Evolutionary conservation across 2,113 vertebrate genomes (phyloP).

Genomic region (Neolamprologus ventralis): DNA sequence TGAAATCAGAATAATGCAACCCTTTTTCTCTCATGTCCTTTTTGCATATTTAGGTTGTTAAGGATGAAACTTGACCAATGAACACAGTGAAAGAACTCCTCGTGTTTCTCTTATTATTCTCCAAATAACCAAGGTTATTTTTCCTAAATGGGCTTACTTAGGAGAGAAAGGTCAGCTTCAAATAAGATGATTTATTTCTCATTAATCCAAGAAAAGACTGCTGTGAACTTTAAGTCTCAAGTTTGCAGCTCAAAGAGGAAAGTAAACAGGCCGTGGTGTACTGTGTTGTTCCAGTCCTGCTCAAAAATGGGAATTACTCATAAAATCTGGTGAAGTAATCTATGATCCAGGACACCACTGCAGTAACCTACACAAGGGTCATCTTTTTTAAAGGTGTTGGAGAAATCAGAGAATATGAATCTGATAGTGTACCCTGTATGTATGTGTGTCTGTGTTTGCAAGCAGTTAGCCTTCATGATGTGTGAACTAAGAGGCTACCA

Average conservation of each 20-base stretch:
- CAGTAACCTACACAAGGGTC: not conserved
- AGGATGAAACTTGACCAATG: not conserved
- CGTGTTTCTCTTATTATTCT: not conserved
- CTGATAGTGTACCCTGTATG: not conserved
- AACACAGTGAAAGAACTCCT: not conserved
- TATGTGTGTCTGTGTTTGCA: not conserved
- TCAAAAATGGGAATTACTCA: not conserved
- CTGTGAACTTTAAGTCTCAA: not conserved
- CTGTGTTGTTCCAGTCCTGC: not conserved
- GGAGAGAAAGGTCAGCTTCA: not conserved
- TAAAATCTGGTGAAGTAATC: not conserved
- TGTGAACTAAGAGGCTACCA: not conserved
- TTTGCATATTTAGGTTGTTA: not conserved
- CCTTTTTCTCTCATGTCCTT: too few species aligned
- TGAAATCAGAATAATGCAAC: not conserved
- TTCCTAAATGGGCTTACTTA: not conserved
- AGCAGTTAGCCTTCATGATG: not conserved
- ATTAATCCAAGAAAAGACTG: not conserved
- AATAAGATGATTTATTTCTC: not conserved
- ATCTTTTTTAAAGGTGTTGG: not conserved
- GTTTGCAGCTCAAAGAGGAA: not conserved
- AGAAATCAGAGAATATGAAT: not conserved
- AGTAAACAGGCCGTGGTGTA: fast-evolving
- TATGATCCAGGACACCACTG: not conserved
- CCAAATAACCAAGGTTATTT: not conserved